Evolutionary conservation across 1,140 invertebrate species (phyloP), one percentile per base, ranked within the genome.

Genomic region (Chrysomallon squamiferum): DNA sequence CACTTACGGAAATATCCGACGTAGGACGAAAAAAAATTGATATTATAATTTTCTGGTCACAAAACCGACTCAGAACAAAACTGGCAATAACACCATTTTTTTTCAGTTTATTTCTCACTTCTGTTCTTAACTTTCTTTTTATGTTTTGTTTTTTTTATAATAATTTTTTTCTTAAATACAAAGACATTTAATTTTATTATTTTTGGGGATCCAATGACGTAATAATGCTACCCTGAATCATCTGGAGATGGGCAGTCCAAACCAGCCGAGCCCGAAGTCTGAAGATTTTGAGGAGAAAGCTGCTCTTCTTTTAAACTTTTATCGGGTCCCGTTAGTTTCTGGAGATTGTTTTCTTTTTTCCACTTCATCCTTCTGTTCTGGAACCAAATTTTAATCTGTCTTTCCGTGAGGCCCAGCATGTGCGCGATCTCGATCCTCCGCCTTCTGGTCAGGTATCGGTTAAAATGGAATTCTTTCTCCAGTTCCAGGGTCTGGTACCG

Each of bases 281-380:
- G 22, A 22, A 54, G n/a, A 11, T 22, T 54, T 11, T 54, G n/a
- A 22, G 50, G 50, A 7, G 50, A 54, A 5, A 54, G 25, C 15
- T 25, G 49, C 30, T 71, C 69, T 32, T 68, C 70, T 41, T 72
- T 72, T 30, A 72, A 30, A 11, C 61, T 52, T 30, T 72, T 72
- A 60, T 72, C 70, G 13, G 70, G 70, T 3, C 70, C 70, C 1
- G 70, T 72, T 38, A 72, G 63, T 47, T 72, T 72, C 20, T 59
- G 58, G 1, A 72, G 45, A 32, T 85, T 85, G 65, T 86, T 83
- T 58, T 86, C 84, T 87, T 98, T 98, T 87, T 99, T 99, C 87
- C 96, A 97, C 88, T 99, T 99, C 97, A 99, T 99, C 65, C 97
- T 90, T 78, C 97, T 89, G 85, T 99, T 99, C 88, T 99, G 95